Base-by-base conservation (phyloP, 2,113 vertebrate genomes). In the Psilopsiagon aymara region DNA sequence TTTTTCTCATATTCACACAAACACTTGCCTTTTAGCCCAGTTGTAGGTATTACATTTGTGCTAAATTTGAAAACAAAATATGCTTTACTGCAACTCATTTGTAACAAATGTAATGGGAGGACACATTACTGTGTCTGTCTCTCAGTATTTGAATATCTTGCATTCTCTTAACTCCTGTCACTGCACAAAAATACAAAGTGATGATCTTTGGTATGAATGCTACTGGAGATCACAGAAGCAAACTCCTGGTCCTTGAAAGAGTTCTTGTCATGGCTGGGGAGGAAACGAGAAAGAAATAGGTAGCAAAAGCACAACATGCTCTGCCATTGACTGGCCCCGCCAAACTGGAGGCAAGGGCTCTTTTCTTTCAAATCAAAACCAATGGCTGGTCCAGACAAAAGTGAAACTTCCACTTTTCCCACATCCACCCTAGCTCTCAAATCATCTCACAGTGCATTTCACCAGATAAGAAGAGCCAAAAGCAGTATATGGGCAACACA, bases 321-420 rank as follows among this genome's bases (percentile, higher is more conserved):
- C 55, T 92, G 71, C 33, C 47, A n/a, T 3, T 28, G 55, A 29
- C 60, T 37, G 28, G 31, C 27, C 57, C 2, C 0, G n/a, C 11
- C 44, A 59, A 71, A 66, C 13, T 35, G 21, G 24, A 80, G 6
- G 4, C 27, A 81, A 81, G 35, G 47, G 18, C 4, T 92, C 35
- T 52, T 46, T 71, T 92, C 68, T 70, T 82, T 83, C 70, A 79
- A 76, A 59, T 35, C 52, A 86, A 87, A 92, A 41, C 19, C 25
- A 74, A 31, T 13, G 9, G 10, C 0, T 77, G 27, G 23, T 75
- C 27, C 37, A 0, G 0, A 52, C 13, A 78, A 37, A 88, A 83
- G 21, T 41, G 60, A 60, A 86, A 67, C 27, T 68, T 85, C 5
- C 13, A 24, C 29, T 76, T 69, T 55, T 35, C n/a, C 66, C 49